Evolutionary conservation across 2,888 invertebrate genomes (phyloP), one percentile per base, ranked within the genome.

Genomic region (Ormyrus rosae): DNA sequence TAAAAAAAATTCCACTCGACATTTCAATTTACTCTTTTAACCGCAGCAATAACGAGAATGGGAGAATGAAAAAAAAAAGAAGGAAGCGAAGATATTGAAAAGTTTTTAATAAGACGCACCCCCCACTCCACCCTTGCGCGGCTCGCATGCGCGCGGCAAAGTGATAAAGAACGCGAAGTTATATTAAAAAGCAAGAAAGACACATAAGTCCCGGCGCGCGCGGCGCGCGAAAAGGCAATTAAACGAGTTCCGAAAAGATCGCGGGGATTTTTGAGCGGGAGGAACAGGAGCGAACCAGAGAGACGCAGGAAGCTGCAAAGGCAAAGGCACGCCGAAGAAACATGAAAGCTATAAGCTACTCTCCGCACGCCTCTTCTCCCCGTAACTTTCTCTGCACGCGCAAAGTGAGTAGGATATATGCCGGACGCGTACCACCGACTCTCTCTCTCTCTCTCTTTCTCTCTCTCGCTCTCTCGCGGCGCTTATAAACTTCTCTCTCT

Each of bases 171-270:
- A 72, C 10, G 56, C 1, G 67, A 76, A 80, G 19, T 77, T 72
- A 68, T 63, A 76, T 80, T 77, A 80, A 80, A 72, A 77, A 19
- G 56, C 11, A 19, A 19, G 63, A 72, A 68, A 76, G 75, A 56
- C 68, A 71, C 70, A 56, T 76, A 80, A 80, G 72, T 63, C 61
- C 19, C 19, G 7, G 61, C 56, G 58, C 45, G 13, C 61, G 53
- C 19, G 13, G 13, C 6, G 71, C 19, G 70, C 48, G 68, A 46
- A 45, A 56, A 74, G 70, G 70, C 73, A 81, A 81, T 81, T 81
- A 81, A 81, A 71, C 64, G 69, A 78, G 71, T 78, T 70, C 46
- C 67, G 56, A 72, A 69, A 70, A 70, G 70, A 71, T 73, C 78
- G 56, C 64, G 34, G 50, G 69, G 64, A 72, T 68, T 77, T 78